These are phyloP conservation scores for Empidonax traillii DNA, from an alignment of 2,113 vertebrate genomes.

Conservation along the genomic window DNA sequence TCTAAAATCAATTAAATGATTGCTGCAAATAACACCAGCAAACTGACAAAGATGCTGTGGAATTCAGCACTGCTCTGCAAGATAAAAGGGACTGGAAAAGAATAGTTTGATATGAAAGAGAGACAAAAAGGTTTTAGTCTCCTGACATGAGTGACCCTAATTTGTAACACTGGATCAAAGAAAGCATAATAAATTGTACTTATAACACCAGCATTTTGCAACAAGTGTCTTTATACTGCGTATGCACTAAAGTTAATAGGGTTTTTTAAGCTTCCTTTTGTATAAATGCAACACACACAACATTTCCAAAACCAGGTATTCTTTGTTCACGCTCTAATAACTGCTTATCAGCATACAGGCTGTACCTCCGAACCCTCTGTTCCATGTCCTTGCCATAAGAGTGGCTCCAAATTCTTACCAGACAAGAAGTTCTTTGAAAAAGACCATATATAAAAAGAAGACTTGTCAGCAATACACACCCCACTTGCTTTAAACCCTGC, in stretches of 20 bases:
- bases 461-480: background rate
- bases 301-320: background rate
- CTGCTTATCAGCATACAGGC: background rate
- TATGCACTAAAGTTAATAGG: background rate
- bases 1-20: conserved; percentile 47
- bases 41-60: conserved; percentile 30
- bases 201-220: conserved; percentile 16
- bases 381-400: background rate
- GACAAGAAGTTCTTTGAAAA: background rate
- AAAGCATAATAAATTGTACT: conserved; percentile 48
- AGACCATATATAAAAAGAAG: background rate
- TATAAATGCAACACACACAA: background rate
- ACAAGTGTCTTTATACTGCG: background rate
- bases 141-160: conserved; percentile 43
- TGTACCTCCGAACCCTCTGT: background rate
- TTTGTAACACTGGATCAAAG: conserved; percentile 50
- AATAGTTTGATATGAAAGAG: conserved; percentile 56
- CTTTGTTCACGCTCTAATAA: conserved; percentile 14
- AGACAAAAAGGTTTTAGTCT: conserved; percentile 61
- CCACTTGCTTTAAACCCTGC: background rate
- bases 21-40: conserved; percentile 9
- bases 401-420: background rate
- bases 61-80: conserved; percentile 18
- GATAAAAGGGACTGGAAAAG: conserved; percentile 53
- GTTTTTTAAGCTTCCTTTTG: background rate